These are phyloP conservation scores for Meganola albula DNA, from an alignment of 2,888 invertebrate species.

Conservation along the genomic window DNA sequence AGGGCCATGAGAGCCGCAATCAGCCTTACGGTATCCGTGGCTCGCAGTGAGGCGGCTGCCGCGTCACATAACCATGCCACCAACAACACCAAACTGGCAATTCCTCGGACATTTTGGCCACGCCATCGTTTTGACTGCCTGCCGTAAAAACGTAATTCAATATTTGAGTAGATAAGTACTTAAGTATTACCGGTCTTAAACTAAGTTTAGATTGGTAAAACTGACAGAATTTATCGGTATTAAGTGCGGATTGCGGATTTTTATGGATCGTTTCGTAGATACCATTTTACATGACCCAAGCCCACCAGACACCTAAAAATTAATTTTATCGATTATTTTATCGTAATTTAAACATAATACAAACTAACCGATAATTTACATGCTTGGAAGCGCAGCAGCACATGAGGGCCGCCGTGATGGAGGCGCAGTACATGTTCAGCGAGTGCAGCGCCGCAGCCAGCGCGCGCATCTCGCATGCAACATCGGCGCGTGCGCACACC, in stretches of 20 bases:
- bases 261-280: too few relatives aligned
- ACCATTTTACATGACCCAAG: too few relatives aligned
- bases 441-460: slow-evolving; percentile 59
- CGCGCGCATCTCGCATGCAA: slow-evolving; percentile 49
- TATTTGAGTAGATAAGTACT: too few relatives aligned
- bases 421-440: slow-evolving; percentile 65
- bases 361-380: too few relatives aligned
- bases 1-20: slow-evolving; percentile 54
- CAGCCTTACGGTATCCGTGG: slow-evolving; percentile 43
- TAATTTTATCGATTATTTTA: too few relatives aligned
- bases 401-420: slow-evolving; percentile 57
- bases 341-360: too few relatives aligned
- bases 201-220: too few relatives aligned
- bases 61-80: slow-evolving; percentile 55
- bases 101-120: slow-evolving; percentile 56
- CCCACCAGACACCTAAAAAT: too few relatives aligned
- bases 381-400: slow-evolving; percentile 54
- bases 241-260: too few relatives aligned
- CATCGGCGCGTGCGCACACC: slow-evolving; percentile 46
- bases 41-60: slow-evolving; percentile 48
- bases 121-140: slow-evolving; percentile 49
- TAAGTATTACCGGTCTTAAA: too few relatives aligned
- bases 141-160: slow-evolving; percentile 1
- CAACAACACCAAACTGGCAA: slow-evolving; percentile 47
- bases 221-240: too few relatives aligned